These are phyloP conservation scores for Platichthys flesus DNA, from an alignment of 2,113 vertebrate genomes.

Conservation along the genomic window DNA sequence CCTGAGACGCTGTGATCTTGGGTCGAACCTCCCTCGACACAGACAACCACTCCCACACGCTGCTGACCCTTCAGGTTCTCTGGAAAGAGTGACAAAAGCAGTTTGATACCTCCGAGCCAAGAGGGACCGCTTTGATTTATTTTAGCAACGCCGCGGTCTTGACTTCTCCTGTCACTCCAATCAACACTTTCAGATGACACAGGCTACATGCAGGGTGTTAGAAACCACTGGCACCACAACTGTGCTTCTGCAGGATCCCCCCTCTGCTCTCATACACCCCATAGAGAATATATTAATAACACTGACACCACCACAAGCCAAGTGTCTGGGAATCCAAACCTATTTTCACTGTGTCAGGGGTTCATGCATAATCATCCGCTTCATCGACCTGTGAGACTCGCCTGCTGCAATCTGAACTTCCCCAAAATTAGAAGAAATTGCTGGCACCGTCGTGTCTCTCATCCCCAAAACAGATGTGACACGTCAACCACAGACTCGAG, in stretches of 20 bases:
- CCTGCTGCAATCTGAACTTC: slow-evolving; percentile 53
- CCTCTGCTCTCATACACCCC: slow-evolving; percentile 48
- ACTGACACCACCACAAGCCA: slow-evolving; percentile 61
- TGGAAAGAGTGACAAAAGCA: slow-evolving; percentile 54
- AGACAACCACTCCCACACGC: slow-evolving; percentile 39
- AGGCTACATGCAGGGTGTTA: slow-evolving; percentile 35
- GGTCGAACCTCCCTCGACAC: slow-evolving; percentile 48
- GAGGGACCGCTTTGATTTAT: slow-evolving; percentile 26
- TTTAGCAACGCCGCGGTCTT: slow-evolving; percentile 17
- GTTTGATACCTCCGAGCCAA: slow-evolving; percentile 36
- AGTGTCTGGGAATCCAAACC: slow-evolving; percentile 66
- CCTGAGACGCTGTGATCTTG: slow-evolving; percentile 36
- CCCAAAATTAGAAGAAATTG: slow-evolving; percentile 48
- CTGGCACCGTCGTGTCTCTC: slow-evolving; percentile 41
- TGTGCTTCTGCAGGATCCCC: slow-evolving; percentile 49
- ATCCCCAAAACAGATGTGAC: slow-evolving; percentile 53
- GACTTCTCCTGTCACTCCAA: slow-evolving; percentile 53
- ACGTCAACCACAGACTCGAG: slow-evolving; percentile 43
- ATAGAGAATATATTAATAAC: slow-evolving; percentile 70
- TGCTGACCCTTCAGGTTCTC: slow-evolving; percentile 50
- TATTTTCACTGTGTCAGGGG: slow-evolving; percentile 70
- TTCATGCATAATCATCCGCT: slow-evolving; percentile 76
- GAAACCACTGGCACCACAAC: slow-evolving; percentile 30
- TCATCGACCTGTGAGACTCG: slow-evolving; percentile 59
- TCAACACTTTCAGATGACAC: slow-evolving; percentile 52